Percentiles rank a stretch among this genome's conserved stretches.
These are phyloP conservation scores for Chloropsis hardwickii DNA, from an alignment of 2,113 vertebrate species.

Conservation along the genomic window DNA sequence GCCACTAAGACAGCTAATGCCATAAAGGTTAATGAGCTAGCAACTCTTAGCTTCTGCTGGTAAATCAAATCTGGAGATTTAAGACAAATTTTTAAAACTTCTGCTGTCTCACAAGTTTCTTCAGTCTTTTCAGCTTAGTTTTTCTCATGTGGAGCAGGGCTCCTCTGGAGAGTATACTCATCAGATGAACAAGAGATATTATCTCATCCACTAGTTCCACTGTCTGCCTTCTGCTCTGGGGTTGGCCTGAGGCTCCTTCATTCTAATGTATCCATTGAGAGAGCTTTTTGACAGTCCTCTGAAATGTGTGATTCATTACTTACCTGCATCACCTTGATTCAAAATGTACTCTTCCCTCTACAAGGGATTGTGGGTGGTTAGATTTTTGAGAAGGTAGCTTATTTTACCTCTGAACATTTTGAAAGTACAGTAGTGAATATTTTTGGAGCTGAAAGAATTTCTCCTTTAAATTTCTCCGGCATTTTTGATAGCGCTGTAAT, in stretches of 20 bases:
- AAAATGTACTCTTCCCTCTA: not conserved
- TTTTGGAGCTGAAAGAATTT: not conserved
- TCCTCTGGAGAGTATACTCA: not conserved
- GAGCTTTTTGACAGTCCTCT: not conserved
- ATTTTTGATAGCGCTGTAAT: not conserved
- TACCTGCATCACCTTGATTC: not conserved
- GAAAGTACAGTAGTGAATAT: not conserved
- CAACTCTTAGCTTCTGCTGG: not conserved
- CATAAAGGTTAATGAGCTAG: not conserved
- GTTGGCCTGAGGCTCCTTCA: constrained; percentile 2
- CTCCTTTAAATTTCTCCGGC: not conserved
- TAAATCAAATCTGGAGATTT: not conserved
- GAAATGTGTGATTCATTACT: not conserved
- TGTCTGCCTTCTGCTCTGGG: not conserved
- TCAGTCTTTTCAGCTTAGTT: not conserved
- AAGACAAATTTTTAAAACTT: not conserved
- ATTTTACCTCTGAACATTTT: not conserved
- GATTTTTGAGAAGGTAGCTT: not conserved
- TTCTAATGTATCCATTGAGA: not conserved
- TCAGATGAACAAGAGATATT: not conserved
- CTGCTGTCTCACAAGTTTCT: not conserved
- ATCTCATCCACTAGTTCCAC: not conserved
- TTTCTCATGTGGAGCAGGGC: not conserved
- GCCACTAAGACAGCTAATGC: not conserved
- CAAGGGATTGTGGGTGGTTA: not conserved